Percentiles rank a stretch among this genome's conserved stretches.
phyloP scores from a whole-genome alignment of 2,113 vertebrate species.

The Acrocephalus arundinaceus region DNA sequence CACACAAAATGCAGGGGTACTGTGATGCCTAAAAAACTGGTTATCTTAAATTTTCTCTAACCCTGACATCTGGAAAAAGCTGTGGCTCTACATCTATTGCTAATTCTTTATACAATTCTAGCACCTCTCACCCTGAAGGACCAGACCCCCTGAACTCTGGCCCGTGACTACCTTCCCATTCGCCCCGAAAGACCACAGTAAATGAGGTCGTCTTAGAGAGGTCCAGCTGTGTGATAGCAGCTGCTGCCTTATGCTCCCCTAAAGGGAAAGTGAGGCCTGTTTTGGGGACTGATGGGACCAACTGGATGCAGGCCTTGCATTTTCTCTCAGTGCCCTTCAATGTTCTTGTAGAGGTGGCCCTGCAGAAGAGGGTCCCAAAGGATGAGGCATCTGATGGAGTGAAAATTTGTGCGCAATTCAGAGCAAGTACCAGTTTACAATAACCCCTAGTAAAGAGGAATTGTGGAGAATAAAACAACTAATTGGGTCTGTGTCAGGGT shows the following conservation, averaged over 20 bases:
- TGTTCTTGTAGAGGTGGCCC: not conserved
- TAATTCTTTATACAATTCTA: slow-evolving; percentile 7
- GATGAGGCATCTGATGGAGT: not conserved
- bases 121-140: slow-evolving; percentile 20
- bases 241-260: slow-evolving; percentile 46
- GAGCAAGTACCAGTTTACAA: not conserved
- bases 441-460: not conserved
- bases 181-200: not conserved
- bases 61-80: not conserved
- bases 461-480: not conserved
- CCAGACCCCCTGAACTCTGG: slow-evolving; percentile 2
- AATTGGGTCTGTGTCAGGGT: not conserved
- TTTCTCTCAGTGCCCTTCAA: not conserved
- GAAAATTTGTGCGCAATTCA: not conserved
- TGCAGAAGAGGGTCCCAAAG: not conserved
- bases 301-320: not conserved
- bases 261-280: slow-evolving; percentile 6
- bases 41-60: not conserved
- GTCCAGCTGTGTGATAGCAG: slow-evolving; percentile 51
- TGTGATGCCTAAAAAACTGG: not conserved
- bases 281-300: not conserved
- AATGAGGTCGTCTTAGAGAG: not conserved
- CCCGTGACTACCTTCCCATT: not conserved
- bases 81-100: not conserved
- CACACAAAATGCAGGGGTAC: not conserved